Conservation (phyloP, 2,797 vertebrate genomes). For the Enteromius fasciolatus region DNA sequence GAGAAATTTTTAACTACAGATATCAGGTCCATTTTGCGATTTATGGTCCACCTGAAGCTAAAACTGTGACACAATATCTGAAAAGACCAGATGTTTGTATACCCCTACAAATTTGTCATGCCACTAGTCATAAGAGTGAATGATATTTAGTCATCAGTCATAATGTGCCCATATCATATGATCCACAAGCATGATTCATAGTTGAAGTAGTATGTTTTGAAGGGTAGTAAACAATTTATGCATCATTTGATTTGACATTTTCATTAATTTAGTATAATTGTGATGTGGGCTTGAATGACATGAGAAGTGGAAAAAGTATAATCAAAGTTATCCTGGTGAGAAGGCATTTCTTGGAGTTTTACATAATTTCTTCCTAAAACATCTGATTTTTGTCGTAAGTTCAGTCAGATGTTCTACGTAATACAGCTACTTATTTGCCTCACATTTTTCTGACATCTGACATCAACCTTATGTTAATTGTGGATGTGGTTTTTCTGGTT, state of each 20-base stretch:
- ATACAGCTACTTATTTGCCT: slow-evolving; percentile 43
- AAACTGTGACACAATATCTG: neutral
- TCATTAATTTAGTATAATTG: slow-evolving; percentile 1
- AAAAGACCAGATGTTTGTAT: slow-evolving; percentile 12
- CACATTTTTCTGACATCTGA: slow-evolving; percentile 46
- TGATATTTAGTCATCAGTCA: slow-evolving; percentile 16
- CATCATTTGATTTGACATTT: neutral
- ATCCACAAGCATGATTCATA: slow-evolving; percentile 18
- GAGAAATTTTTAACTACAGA: neutral
- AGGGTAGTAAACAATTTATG: neutral
- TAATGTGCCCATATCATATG: slow-evolving; percentile 5
- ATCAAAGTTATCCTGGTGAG: neutral
- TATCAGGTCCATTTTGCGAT: neutral
- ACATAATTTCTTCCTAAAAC: slow-evolving; percentile 11
- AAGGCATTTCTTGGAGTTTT: neutral
- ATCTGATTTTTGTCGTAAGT: neutral
- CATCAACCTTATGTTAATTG: slow-evolving; percentile 44
- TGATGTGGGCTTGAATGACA: neutral
- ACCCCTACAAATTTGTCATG: neutral
- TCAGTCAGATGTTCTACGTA: neutral
- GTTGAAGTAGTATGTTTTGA: slow-evolving; percentile 7
- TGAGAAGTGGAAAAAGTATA: neutral
- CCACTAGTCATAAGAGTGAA: neutral
- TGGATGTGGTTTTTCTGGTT: slow-evolving; percentile 63
- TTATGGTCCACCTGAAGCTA: neutral